Evolutionary conservation across 2,113 vertebrate genomes (phyloP).

Genomic region (Percopsis transmontana): DNA sequence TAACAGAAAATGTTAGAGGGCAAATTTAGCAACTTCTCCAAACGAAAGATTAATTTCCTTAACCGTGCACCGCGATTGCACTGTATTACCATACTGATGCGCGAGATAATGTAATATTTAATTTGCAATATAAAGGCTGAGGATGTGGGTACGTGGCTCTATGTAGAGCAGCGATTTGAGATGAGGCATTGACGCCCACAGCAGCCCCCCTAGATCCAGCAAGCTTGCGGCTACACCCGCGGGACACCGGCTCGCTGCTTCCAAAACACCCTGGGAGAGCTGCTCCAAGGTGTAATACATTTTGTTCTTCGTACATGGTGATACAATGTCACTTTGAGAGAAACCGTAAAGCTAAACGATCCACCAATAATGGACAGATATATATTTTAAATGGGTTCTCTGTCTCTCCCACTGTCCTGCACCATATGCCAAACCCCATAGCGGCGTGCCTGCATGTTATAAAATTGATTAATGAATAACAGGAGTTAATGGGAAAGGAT

Average conservation of each 20-base stretch:
- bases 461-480: slow-evolving; percentile 8
- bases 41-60: slow-evolving; percentile 27
- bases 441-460: slow-evolving; percentile 12
- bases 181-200: slow-evolving; percentile 57
- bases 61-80: slow-evolving; percentile 20
- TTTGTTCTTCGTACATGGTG: slow-evolving; percentile 40
- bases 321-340: slow-evolving; percentile 36
- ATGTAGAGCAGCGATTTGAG: not conserved
- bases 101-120: slow-evolving; percentile 28
- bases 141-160: not conserved
- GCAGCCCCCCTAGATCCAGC: slow-evolving; percentile 49
- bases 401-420: slow-evolving; percentile 37
- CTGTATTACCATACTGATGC: not conserved
- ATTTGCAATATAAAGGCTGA: slow-evolving; percentile 25
- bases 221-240: slow-evolving; percentile 58
- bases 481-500: not conserved
- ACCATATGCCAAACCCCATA: slow-evolving; percentile 15
- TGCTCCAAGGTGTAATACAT: slow-evolving; percentile 6
- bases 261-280: slow-evolving; percentile 39
- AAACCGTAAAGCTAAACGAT: slow-evolving; percentile 45
- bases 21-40: slow-evolving; percentile 5
- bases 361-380: slow-evolving; percentile 43
- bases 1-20: not conserved
- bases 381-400: slow-evolving; percentile 29
- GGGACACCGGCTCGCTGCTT: slow-evolving; percentile 37